These are phyloP conservation scores for Acrobeloides nanus DNA, from an alignment of 2,888 invertebrate genomes.

Conservation along the genomic window DNA sequence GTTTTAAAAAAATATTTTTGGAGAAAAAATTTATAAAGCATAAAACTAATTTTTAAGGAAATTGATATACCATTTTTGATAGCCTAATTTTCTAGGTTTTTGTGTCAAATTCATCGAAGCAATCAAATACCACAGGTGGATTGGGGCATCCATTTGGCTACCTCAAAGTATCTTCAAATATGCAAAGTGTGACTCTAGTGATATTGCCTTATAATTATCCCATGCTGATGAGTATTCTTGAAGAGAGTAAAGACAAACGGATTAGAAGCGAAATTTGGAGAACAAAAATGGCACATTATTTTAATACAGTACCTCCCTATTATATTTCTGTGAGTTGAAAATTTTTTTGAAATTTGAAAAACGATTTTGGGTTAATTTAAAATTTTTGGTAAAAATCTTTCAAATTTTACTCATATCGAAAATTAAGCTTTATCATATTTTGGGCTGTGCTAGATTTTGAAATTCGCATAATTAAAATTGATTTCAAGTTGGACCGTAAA, in stretches of 20 bases:
- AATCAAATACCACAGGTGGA: slow-evolving; percentile 65
- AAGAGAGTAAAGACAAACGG: slow-evolving; percentile 48
- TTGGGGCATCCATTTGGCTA: slow-evolving; percentile 93
- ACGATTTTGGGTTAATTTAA: background rate
- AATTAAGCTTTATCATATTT: no score
- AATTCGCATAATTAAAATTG: no score
- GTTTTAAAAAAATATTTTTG: no score
- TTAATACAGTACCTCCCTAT: slow-evolving; percentile 91
- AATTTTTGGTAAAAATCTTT: background rate
- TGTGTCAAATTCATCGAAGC: slow-evolving; percentile 78
- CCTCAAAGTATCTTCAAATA: slow-evolving; percentile 84
- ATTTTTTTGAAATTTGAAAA: slow-evolving; percentile 6
- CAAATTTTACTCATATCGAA: no score
- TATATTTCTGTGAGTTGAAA: slow-evolving; percentile 66
- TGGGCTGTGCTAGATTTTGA: no score
- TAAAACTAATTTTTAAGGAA: no score
- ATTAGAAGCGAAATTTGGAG: slow-evolving; percentile 55
- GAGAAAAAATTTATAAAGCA: no score
- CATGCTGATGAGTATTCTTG: slow-evolving; percentile 75
- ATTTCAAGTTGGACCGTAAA: no score
- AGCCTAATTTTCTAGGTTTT: slow-evolving; percentile 66
- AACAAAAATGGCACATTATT: slow-evolving; percentile 82
- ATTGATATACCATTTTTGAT: background rate
- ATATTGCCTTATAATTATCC: slow-evolving; percentile 99
- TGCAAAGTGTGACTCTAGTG: slow-evolving; percentile 87